phyloP scores from a whole-genome alignment of 2,888 invertebrate genomes.

The Adelphocoris suturalis region DNA sequence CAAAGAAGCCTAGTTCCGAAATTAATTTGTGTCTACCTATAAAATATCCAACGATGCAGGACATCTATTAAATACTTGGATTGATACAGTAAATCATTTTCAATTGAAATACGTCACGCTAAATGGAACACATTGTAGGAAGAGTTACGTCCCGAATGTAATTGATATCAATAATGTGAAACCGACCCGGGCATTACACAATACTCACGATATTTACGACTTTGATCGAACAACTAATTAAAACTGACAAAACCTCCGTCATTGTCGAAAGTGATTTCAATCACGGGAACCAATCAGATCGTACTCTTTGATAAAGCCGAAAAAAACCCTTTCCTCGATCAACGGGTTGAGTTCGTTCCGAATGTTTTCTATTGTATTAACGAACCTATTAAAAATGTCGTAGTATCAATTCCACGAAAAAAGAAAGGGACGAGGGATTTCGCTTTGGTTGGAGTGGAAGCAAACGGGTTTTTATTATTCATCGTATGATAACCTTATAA shows the following conservation, averaged over 20 bases:
- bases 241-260: background rate
- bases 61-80: too few relatives aligned
- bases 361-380: background rate
- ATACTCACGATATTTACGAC: background rate
- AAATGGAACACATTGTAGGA: background rate
- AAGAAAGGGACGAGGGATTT: too few relatives aligned
- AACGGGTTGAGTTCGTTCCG: background rate
- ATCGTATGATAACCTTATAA: constrained; percentile 58
- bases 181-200: background rate
- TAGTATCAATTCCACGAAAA: background rate
- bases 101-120: background rate
- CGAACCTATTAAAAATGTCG: background rate
- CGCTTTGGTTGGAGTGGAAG: too few relatives aligned
- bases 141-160: background rate
- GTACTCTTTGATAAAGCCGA: constrained; percentile 7
- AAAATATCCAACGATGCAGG: too few relatives aligned
- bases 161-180: background rate
- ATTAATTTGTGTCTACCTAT: too few relatives aligned
- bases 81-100: background rate
- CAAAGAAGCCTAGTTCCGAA: too few relatives aligned
- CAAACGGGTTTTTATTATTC: constrained; percentile 39
- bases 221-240: background rate
- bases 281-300: constrained; percentile 7
- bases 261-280: constrained; percentile 5
- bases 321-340: background rate